Conservation (phyloP, 2,888 invertebrate genomes). For the Muscina levida region DNA sequence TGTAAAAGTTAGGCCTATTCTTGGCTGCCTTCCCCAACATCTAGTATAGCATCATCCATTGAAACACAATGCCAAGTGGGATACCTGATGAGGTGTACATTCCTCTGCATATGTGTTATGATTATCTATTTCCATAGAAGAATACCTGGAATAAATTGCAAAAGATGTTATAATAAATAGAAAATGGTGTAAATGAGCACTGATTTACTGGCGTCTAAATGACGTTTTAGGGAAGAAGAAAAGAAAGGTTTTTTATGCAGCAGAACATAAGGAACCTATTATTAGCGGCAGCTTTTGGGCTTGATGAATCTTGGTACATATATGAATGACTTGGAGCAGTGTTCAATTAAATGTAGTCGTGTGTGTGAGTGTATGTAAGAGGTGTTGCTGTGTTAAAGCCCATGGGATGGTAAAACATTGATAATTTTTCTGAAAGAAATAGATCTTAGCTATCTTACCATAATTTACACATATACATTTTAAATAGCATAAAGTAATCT, state of each 20-base stretch:
- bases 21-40: too few species aligned
- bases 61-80: too few species aligned
- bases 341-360: background rate
- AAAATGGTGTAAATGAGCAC: conserved; percentile 62
- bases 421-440: too few species aligned
- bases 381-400: too few species aligned
- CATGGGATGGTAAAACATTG: too few species aligned
- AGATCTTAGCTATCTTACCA: too few species aligned
- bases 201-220: conserved; percentile 57
- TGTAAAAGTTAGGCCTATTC: too few species aligned
- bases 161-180: conserved; percentile 36
- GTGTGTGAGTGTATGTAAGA: too few species aligned
- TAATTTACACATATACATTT: too few species aligned
- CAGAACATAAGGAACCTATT: conserved; percentile 46
- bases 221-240: conserved; percentile 39
- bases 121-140: background rate
- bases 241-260: background rate
- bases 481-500: too few species aligned
- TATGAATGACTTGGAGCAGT: conserved; percentile 41
- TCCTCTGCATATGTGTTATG: conserved; percentile 1
- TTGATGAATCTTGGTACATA: conserved; percentile 39
- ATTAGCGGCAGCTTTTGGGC: conserved; percentile 48
- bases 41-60: too few species aligned
- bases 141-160: conserved; percentile 16
- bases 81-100: too few species aligned